Conservation (phyloP, 1,140 invertebrate genomes). For the Aleiodes sp. region DNA sequence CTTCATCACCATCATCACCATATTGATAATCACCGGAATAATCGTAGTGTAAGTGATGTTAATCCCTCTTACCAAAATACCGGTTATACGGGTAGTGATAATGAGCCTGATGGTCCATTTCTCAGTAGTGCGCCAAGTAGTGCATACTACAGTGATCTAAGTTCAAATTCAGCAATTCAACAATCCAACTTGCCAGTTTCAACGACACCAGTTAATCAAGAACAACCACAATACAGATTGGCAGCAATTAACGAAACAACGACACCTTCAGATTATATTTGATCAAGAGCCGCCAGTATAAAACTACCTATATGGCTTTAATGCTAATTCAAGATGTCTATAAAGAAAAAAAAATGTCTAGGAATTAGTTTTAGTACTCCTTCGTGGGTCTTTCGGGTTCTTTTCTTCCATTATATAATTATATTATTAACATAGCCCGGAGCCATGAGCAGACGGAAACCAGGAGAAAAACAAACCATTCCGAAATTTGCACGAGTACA, state of each 20-base stretch:
- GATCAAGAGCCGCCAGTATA: slow-evolving; percentile 29
- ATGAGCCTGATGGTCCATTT: slow-evolving; percentile 72
- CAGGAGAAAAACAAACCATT: background rate
- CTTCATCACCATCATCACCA: slow-evolving; percentile 52
- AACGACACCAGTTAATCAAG: slow-evolving; percentile 47
- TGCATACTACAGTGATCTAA: slow-evolving; percentile 76
- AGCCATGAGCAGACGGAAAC: background rate
- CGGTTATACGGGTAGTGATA: slow-evolving; percentile 72
- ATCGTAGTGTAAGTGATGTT: slow-evolving; percentile 55
- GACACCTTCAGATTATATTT: slow-evolving; percentile 75
- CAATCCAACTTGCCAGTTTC: slow-evolving; percentile 41
- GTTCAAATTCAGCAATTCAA: slow-evolving; percentile 50
- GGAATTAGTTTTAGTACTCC: no score
- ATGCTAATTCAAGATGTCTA: no score
- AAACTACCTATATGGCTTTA: no score
- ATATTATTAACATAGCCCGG: slow-evolving; percentile 28
- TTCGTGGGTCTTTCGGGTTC: background rate
- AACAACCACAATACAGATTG: slow-evolving; percentile 64
- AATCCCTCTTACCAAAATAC: slow-evolving; percentile 76
- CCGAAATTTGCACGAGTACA: slow-evolving; percentile 1
- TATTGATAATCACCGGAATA: slow-evolving; percentile 37
- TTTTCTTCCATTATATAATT: slow-evolving; percentile 16
- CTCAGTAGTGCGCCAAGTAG: slow-evolving; percentile 74
- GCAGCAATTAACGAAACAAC: slow-evolving; percentile 74
- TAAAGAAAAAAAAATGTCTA: background rate